Percentiles rank a stretch among this genome's conserved stretches.
Evolutionary conservation across 1,140 invertebrate genomes (phyloP).

Genomic region (Drosophila kikkawai): DNA sequence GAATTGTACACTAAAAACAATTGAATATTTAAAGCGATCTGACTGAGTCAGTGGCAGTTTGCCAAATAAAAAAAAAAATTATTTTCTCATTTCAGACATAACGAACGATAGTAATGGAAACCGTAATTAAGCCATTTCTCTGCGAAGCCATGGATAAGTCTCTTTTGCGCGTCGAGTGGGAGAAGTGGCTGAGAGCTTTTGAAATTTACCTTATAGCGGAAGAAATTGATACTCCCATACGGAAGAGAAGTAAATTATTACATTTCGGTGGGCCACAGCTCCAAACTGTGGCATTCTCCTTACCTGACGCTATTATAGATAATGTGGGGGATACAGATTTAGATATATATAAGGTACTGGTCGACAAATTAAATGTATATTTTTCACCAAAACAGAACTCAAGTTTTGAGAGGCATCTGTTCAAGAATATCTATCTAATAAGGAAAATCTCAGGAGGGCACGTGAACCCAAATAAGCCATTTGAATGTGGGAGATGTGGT

Average conservation of each 20-base stretch:
- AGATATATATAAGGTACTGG: not conserved
- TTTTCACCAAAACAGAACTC: slow-evolving; percentile 2
- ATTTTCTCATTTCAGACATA: slow-evolving; percentile 2
- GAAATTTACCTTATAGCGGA: slow-evolving; percentile 3
- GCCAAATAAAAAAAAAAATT: slow-evolving; percentile 3
- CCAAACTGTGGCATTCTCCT: not conserved
- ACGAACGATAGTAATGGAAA: not conserved
- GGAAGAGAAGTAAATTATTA: slow-evolving; percentile 1
- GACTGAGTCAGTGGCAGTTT: not conserved
- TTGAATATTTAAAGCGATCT: not conserved
- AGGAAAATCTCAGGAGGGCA: not conserved
- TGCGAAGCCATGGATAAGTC: not conserved
- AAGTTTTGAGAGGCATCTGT: not conserved
- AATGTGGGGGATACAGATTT: too few relatives aligned
- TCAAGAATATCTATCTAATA: not conserved
- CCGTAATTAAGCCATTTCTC: not conserved
- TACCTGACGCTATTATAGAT: too few relatives aligned
- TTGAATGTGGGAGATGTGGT: slow-evolving; percentile 3
- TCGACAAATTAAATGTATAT: slow-evolving; percentile 1
- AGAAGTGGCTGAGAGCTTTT: not conserved
- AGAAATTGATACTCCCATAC: not conserved
- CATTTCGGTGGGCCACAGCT: not conserved
- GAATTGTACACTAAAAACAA: not conserved
- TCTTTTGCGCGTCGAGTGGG: too few relatives aligned
- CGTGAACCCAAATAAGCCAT: not conserved